A percentile compares a stretch with the other conserved stretches of the same genome.
phyloP scores from a whole-genome alignment of 2,113 vertebrate species.

The Oryzias woworae region DNA sequence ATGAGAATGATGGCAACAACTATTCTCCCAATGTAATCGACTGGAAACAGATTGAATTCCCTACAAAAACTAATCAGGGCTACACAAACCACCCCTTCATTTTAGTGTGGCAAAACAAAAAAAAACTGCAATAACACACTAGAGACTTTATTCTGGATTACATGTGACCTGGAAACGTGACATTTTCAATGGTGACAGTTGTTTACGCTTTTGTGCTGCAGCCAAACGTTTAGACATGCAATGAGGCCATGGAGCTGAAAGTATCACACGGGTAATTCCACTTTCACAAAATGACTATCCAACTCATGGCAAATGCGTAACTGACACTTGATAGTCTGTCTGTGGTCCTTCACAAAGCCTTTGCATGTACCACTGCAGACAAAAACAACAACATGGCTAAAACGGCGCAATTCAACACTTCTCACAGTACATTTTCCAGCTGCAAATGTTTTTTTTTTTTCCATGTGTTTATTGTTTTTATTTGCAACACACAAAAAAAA shows the following conservation, averaged over 20 bases:
- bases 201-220: background rate
- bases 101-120: background rate
- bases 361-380: background rate
- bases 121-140: too few species aligned
- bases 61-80: background rate
- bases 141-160: too few species aligned
- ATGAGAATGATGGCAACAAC: too few species aligned
- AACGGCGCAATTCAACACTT: background rate
- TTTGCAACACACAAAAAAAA: too few species aligned
- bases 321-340: slow-evolving; percentile 3
- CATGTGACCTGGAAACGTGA: background rate
- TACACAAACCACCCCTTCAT: background rate
- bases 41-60: too few species aligned
- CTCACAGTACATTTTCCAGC: too few species aligned
- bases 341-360: background rate
- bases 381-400: background rate
- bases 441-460: too few species aligned
- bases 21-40: too few species aligned
- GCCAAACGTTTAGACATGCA: slow-evolving; percentile 12
- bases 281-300: slow-evolving; percentile 2
- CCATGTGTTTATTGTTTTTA: too few species aligned
- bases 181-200: background rate
- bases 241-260: slow-evolving; percentile 22
- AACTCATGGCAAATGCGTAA: background rate
- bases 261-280: slow-evolving; percentile 20